A percentile compares a stretch with the other conserved stretches of the same genome.
phyloP scores from a whole-genome alignment of 2,888 invertebrate species.

The Encarsia formosa region DNA sequence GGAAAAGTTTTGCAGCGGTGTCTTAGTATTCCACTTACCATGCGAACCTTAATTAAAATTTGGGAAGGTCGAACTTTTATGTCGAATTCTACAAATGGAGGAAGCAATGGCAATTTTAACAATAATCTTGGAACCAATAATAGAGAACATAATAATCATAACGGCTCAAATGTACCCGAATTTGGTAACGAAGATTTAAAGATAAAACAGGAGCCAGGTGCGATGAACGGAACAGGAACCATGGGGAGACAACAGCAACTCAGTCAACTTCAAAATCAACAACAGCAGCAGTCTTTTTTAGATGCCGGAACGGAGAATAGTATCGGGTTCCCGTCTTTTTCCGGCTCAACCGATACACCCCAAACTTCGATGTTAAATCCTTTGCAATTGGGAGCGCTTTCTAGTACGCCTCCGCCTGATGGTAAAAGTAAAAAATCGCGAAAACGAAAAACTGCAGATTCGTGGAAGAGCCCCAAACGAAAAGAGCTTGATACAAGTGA shows the following conservation, averaged over 20 bases:
- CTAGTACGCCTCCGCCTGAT: slow-evolving; percentile 39
- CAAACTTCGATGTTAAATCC: slow-evolving; percentile 46
- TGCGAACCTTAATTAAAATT: slow-evolving; percentile 79
- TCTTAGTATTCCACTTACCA: slow-evolving; percentile 88
- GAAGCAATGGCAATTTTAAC: slow-evolving; percentile 60
- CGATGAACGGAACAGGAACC: slow-evolving; percentile 42
- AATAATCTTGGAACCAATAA: slow-evolving; percentile 67
- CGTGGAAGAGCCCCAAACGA: slow-evolving; percentile 62
- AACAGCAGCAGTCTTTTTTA: slow-evolving; percentile 50
- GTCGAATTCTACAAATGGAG: slow-evolving; percentile 53
- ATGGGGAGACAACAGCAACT: slow-evolving; percentile 36
- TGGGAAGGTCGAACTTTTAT: slow-evolving; percentile 70
- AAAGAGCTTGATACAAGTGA: slow-evolving; percentile 54
- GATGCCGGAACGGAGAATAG: slow-evolving; percentile 53
- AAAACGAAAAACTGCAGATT: slow-evolving; percentile 62
- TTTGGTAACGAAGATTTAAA: slow-evolving; percentile 48
- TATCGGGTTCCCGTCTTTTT: slow-evolving; percentile 52
- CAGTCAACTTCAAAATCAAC: slow-evolving; percentile 42
- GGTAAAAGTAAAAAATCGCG: slow-evolving; percentile 51
- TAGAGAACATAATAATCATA: slow-evolving; percentile 48
- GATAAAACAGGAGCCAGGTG: slow-evolving; percentile 47
- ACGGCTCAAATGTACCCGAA: slow-evolving; percentile 44
- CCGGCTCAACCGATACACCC: slow-evolving; percentile 50
- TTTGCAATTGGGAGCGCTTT: slow-evolving; percentile 39
- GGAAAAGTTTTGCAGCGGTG: slow-evolving; percentile 78